Evolutionary conservation across 2,888 invertebrate species (phyloP).

Genomic region (Electrophaes corylata): DNA sequence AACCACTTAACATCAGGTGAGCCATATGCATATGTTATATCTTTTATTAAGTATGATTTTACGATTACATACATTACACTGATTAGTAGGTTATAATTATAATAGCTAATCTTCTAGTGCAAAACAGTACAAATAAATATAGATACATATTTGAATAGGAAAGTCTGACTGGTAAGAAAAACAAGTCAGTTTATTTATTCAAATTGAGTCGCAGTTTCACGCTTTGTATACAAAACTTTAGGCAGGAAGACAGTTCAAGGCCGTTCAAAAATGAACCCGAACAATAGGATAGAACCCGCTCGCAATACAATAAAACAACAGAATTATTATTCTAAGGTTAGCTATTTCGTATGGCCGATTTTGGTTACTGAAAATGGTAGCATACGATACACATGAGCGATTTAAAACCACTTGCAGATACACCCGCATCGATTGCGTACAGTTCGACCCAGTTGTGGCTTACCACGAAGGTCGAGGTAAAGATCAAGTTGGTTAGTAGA

Average conservation of each 20-base stretch:
- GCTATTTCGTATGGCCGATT: constrained; percentile 18
- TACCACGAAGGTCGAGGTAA: constrained; percentile 45
- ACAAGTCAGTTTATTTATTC: neutral
- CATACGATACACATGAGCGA: constrained; percentile 26
- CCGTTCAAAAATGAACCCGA: neutral
- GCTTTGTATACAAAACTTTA: neutral
- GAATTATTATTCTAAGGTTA: constrained; percentile 26
- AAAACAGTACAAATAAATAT: too few relatives aligned
- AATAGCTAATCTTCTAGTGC: too few relatives aligned
- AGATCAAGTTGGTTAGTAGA: constrained; percentile 34
- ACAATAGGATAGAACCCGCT: constrained; percentile 2
- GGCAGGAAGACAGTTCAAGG: neutral
- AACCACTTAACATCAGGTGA: too few relatives aligned
- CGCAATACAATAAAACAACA: constrained; percentile 12
- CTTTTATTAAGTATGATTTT: too few relatives aligned
- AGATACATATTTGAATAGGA: neutral
- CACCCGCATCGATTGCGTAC: too few relatives aligned
- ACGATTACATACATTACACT: too few relatives aligned
- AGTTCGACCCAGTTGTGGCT: constrained; percentile 45
- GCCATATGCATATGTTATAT: too few relatives aligned
- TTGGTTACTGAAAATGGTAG: constrained; percentile 25
- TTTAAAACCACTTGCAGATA: constrained; percentile 12
- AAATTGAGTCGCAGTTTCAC: neutral
- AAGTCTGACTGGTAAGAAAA: neutral
- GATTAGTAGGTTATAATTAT: too few relatives aligned